Evolutionary conservation across 92 coral and sea anemone genomes (phyloP).

Genomic region (Paramuricea clavata): DNA sequence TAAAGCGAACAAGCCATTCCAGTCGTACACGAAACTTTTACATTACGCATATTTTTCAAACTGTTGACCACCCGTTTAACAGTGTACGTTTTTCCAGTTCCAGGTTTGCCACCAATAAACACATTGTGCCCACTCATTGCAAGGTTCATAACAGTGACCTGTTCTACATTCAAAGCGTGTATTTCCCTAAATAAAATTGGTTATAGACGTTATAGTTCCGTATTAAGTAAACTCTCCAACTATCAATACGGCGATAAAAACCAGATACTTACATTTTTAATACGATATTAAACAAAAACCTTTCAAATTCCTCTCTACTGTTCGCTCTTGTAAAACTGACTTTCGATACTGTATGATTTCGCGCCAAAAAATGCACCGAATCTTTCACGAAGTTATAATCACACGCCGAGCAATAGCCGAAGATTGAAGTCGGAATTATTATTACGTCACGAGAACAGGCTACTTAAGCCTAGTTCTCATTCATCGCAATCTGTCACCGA

Average conservation of each 20-base stretch:
- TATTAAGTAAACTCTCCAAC: neutral
- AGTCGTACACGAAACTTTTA: too few species aligned
- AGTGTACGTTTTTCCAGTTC: too few species aligned
- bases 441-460: too few species aligned
- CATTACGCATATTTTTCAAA: too few species aligned
- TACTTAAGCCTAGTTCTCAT: too few species aligned
- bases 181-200: neutral
- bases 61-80: too few species aligned
- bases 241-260: neutral
- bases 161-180: neutral
- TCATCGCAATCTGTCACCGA: too few species aligned
- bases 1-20: constrained; percentile 16
- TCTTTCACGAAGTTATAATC: too few species aligned
- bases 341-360: too few species aligned
- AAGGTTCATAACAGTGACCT: neutral
- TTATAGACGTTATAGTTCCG: constrained; percentile 6
- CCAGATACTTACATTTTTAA: neutral
- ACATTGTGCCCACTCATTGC: constrained; percentile 1
- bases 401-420: too few species aligned
- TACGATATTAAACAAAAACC: neutral
- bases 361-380: too few species aligned
- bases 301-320: neutral
- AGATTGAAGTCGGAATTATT: too few species aligned
- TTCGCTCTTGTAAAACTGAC: neutral
- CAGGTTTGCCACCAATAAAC: constrained; percentile 2